phyloP scores from a whole-genome alignment of 1,140 invertebrate species.

The Heliconius himera region DNA sequence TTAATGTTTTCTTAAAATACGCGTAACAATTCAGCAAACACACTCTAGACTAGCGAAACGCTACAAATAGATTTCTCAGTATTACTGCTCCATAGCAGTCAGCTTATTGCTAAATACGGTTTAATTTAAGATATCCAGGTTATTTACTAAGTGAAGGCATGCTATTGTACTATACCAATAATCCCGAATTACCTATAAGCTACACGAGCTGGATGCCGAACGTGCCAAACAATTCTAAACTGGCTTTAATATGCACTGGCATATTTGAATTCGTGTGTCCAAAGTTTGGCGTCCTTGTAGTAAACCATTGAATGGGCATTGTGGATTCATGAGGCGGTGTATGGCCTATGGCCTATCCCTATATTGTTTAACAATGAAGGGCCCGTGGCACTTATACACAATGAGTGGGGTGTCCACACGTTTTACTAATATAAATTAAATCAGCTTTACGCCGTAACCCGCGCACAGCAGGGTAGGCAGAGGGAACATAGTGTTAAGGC shows the following conservation, averaged over 20 bases:
- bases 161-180: slow-evolving; percentile 15
- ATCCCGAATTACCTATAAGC: slow-evolving; percentile 33
- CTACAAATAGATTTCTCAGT: background rate
- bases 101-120: slow-evolving; percentile 1
- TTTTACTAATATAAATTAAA: background rate
- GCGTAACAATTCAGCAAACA: background rate
- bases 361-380: slow-evolving; percentile 54
- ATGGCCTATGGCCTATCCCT: slow-evolving; percentile 56
- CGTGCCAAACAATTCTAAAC: slow-evolving; percentile 35
- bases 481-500: too few species aligned
- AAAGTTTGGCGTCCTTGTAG: slow-evolving; percentile 49
- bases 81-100: background rate
- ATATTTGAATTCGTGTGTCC: slow-evolving; percentile 37
- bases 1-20: too few species aligned
- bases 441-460: too few species aligned
- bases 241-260: slow-evolving; percentile 37
- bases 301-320: slow-evolving; percentile 59
- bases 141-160: slow-evolving; percentile 24
- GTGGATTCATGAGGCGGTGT: slow-evolving; percentile 54
- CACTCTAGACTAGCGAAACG: background rate
- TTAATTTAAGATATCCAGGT: slow-evolving; percentile 18
- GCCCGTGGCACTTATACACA: background rate
- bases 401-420: background rate
- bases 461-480: too few species aligned
- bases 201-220: slow-evolving; percentile 23